A percentile compares a stretch with the other conserved stretches of the same genome.
Evolutionary conservation across 2,113 vertebrate species (phyloP).

Genomic region (Oophaga pumilio): DNA sequence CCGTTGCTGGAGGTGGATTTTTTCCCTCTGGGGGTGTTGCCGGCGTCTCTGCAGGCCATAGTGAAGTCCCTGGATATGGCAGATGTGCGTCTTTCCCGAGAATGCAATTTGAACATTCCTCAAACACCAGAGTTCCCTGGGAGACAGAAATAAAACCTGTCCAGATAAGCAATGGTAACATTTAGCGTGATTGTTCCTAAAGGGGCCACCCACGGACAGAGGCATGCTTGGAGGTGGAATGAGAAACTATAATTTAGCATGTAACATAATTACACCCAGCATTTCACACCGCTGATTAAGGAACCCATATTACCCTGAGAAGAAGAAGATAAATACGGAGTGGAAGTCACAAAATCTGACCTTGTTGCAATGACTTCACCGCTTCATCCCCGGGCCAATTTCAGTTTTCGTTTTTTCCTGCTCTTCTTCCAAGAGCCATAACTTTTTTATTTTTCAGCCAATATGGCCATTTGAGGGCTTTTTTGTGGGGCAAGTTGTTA

Average conservation of each 20-base stretch:
- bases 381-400: too few relatives aligned
- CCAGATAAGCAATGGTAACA: conserved; percentile 62
- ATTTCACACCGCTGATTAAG: neutral
- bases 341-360: neutral
- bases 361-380: too few relatives aligned
- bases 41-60: conserved; percentile 71
- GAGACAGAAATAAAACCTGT: conserved; percentile 68
- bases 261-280: neutral
- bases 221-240: neutral
- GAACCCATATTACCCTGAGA: neutral
- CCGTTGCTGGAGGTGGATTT: conserved; percentile 75
- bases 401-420: too few relatives aligned
- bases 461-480: too few relatives aligned
- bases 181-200: conserved; percentile 20
- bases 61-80: conserved; percentile 76
- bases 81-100: conserved; percentile 80
- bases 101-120: conserved; percentile 80
- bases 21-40: conserved; percentile 67
- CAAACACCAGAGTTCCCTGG: conserved; percentile 84
- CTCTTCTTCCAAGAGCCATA: too few relatives aligned
- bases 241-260: conserved; percentile 5
- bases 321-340: neutral
- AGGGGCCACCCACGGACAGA: neutral
- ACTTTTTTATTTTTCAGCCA: too few relatives aligned
- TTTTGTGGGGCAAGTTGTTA: too few relatives aligned